phyloP scores from a whole-genome alignment of 2,113 vertebrate genomes.

The Dipodomys spectabilis region DNA sequence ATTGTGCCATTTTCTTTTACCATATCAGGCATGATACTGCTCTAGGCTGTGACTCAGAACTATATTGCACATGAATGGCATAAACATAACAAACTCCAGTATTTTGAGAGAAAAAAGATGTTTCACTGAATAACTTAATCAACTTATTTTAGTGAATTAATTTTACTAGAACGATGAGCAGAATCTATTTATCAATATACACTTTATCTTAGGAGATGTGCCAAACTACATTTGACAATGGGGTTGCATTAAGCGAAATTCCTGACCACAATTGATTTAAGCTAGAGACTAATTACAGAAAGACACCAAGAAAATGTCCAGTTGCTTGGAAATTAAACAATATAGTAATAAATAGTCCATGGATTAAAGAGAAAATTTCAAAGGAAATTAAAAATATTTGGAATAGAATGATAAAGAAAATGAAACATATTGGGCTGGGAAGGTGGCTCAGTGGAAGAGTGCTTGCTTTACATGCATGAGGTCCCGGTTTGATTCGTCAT shows the following conservation, averaged over 20 bases:
- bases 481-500: no score
- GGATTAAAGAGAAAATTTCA: not conserved
- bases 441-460: no score
- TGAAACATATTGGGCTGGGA: no score
- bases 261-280: constrained; percentile 22
- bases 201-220: not conserved
- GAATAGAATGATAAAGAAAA: constrained; percentile 31
- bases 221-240: not conserved
- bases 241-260: not conserved
- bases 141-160: not conserved
- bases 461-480: no score
- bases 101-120: not conserved
- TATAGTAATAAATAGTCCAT: not conserved
- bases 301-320: not conserved
- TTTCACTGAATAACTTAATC: constrained; percentile 6
- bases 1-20: not conserved
- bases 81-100: constrained; percentile 23
- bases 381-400: constrained; percentile 39
- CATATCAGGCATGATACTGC: not conserved
- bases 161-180: not conserved
- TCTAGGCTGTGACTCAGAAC: not conserved
- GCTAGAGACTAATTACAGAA: not conserved
- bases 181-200: not conserved
- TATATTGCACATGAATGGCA: not conserved
- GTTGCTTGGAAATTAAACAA: constrained; percentile 10